These are phyloP conservation scores for Neoniphon sammara DNA, from an alignment of 2,797 vertebrate genomes.

Conservation along the genomic window DNA sequence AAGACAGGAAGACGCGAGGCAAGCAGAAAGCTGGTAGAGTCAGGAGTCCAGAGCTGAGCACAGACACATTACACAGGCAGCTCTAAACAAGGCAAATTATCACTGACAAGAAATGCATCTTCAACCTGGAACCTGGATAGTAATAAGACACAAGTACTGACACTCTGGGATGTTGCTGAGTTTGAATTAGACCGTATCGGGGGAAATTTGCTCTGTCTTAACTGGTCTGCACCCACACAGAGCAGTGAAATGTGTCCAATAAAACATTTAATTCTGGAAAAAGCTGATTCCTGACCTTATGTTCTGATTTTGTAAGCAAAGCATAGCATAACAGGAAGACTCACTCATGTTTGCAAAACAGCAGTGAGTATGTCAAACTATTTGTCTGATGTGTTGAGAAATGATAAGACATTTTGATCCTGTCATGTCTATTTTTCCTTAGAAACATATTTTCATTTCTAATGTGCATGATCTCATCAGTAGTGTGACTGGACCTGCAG, in stretches of 20 bases:
- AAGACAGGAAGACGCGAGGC: conserved; percentile 49
- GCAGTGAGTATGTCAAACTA: not conserved
- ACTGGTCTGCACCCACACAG: not conserved
- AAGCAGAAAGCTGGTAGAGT: conserved; percentile 66
- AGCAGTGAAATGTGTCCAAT: not conserved
- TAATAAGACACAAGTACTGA: conserved; percentile 9
- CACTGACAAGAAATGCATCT: conserved; percentile 19
- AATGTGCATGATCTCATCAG: not conserved
- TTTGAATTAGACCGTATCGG: conserved; percentile 15
- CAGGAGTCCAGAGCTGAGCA: conserved; percentile 18
- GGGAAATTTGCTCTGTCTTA: not conserved
- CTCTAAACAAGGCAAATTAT: conserved; percentile 55
- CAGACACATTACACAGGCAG: conserved; percentile 56
- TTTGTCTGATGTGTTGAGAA: not conserved
- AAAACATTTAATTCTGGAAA: not conserved
- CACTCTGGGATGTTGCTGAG: conserved; percentile 18
- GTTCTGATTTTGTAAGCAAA: conserved; percentile 4
- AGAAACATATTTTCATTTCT: not conserved
- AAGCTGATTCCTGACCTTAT: not conserved
- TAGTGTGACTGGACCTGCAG: not conserved
- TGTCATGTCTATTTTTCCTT: not conserved
- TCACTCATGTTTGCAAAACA: not conserved
- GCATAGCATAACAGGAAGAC: not conserved
- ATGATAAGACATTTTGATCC: not conserved
- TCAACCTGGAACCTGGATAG: conserved; percentile 14